phyloP scores from a whole-genome alignment of 2,888 invertebrate species.

The Tanaodytes sp. region DNA sequence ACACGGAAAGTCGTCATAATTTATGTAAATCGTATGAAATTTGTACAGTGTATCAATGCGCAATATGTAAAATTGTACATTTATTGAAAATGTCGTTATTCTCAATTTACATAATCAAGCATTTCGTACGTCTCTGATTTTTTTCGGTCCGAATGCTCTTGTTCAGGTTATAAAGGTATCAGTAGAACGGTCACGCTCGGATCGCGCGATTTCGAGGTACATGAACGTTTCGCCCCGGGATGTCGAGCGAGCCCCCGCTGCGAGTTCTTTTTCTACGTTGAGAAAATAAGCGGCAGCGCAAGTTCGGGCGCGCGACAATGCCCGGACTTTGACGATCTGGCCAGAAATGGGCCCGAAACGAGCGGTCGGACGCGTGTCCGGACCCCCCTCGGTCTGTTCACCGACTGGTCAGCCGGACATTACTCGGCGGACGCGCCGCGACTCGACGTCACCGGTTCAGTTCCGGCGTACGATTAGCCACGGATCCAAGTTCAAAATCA shows the following conservation, averaged over 20 bases:
- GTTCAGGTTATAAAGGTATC: constrained; percentile 53
- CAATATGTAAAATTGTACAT: too few relatives aligned
- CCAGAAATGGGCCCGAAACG: constrained; percentile 42
- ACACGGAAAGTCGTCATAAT: too few relatives aligned
- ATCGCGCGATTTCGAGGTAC: constrained; percentile 64
- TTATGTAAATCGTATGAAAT: too few relatives aligned
- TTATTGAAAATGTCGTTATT: too few relatives aligned
- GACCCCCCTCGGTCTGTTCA: constrained; percentile 24
- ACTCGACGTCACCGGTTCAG: too few relatives aligned
- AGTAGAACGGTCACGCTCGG: constrained; percentile 57
- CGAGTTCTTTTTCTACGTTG: too few relatives aligned
- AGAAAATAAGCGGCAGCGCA: constrained; percentile 38
- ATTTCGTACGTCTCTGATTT: background rate
- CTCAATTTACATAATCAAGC: too few relatives aligned
- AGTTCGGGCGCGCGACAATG: constrained; percentile 53
- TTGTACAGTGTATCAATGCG: too few relatives aligned
- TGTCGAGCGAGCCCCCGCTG: constrained; percentile 42
- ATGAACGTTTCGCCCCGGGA: constrained; percentile 63
- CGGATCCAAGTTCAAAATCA: constrained; percentile 17
- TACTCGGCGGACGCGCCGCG: constrained; percentile 43
- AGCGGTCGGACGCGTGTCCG: constrained; percentile 44
- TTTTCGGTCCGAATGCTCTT: background rate
- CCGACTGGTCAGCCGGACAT: constrained; percentile 50
- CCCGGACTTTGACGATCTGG: constrained; percentile 40
- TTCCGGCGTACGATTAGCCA: constrained; percentile 44